Evolutionary conservation across 2,797 vertebrate species (phyloP).

Genomic region (Tokudaia tokunoshimensis): DNA sequence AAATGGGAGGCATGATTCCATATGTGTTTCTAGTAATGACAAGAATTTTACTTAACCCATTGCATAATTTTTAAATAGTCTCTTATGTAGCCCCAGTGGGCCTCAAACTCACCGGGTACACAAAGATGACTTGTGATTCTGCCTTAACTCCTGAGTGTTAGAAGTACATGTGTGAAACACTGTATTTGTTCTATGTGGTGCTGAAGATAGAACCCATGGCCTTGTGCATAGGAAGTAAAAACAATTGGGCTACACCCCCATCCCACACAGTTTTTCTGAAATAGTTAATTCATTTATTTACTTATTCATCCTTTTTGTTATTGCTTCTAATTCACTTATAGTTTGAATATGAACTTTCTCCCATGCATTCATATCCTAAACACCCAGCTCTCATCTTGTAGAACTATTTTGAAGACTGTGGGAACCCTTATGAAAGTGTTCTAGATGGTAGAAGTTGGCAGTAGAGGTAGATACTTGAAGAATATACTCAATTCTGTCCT

Average conservation of each 20-base stretch:
- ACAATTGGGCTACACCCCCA: neutral
- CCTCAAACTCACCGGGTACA: neutral
- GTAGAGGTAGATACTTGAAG: neutral
- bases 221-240: neutral
- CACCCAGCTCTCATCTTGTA: no score
- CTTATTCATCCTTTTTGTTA: neutral
- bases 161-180: neutral
- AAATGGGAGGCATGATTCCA: neutral
- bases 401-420: neutral
- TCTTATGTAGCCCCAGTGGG: neutral
- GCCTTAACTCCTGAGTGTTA: neutral
- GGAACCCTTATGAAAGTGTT: neutral
- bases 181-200: neutral
- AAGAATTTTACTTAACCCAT: neutral
- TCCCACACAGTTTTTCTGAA: neutral
- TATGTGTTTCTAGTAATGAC: neutral
- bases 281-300: neutral
- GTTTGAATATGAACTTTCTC: neutral
- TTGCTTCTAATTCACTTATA: neutral
- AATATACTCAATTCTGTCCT: neutral
- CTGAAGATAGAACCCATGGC: neutral
- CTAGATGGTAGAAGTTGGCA: neutral
- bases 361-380: neutral
- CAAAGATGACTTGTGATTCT: neutral
- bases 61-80: neutral